Base-by-base conservation (phyloP, 2,113 vertebrate species). In the Psilopogon haemacephalus region DNA sequence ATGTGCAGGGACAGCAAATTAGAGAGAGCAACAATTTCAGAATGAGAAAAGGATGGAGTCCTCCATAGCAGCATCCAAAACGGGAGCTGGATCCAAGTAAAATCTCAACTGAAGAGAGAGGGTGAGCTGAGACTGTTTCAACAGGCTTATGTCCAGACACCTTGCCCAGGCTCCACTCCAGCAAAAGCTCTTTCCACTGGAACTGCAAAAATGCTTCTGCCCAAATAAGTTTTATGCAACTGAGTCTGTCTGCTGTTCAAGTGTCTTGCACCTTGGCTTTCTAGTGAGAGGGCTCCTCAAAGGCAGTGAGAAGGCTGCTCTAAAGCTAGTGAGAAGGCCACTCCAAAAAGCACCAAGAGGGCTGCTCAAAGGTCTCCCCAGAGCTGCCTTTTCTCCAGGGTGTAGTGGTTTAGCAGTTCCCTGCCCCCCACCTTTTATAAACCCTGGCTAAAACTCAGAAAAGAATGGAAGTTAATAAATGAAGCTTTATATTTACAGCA, bases 21-120 rank as follows among this genome's bases (percentile, higher is more conserved):
- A 38, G 19, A 92, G 64, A 89, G 68, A 90, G 67, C 46, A 91
- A 23, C 50, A 76, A 28, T 74, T 91, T 71, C 81, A 87, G 59
- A 93, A 94, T 48, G 46, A 94, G 74, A 82, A 93, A 75, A 92
- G 73, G 64, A 91, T 67, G 54, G 52, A 92, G 52, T 56, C n/a
- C 37, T 85, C 59, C 12, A 69, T 89, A 93, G 65, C 28, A 92
- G 63, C 46, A 80, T 63, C 52, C 24, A 84, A 95, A 95, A 80
- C 30, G 24, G 56, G 56, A 89, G 68, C 46, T 79, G 21, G 27
- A 90, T 87, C 71, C 74, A 89, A 90, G 68, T 37, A 75, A 82
- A 94, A 84, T 92, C 59, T 74, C 3, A 2, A 44, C 62, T 87
- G 63, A 67, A 92, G 37, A 93, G 21, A 86, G 27, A n/a, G 24